These are phyloP conservation scores for Brenthis daphne DNA, from an alignment of 2,888 invertebrate genomes.

Conservation along the genomic window DNA sequence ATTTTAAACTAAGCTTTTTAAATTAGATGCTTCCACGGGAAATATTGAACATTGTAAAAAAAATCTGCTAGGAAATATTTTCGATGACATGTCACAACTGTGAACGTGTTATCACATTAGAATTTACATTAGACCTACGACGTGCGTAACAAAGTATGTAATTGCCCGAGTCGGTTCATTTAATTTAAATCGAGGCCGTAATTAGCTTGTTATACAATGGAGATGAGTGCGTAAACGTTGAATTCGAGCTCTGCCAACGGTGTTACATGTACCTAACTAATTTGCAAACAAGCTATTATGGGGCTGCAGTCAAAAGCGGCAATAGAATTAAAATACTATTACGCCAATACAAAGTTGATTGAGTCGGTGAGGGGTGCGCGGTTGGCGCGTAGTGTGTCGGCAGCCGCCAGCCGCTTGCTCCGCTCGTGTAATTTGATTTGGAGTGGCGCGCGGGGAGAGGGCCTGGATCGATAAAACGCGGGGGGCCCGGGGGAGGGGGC, in stretches of 20 bases:
- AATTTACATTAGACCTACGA: conserved; percentile 4
- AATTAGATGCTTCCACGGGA: not conserved
- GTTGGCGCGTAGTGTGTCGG: conserved; percentile 40
- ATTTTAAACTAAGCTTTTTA: not conserved
- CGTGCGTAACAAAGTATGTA: conserved; percentile 11
- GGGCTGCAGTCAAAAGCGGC: conserved; percentile 70
- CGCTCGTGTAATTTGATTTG: conserved; percentile 80
- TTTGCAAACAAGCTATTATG: conserved; percentile 71
- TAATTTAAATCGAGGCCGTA: conserved; percentile 38
- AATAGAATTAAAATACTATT: conserved; percentile 81
- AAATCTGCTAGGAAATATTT: not conserved
- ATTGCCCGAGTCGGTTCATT: conserved; percentile 38
- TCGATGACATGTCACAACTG: not conserved
- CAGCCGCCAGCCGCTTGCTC: conserved; percentile 47
- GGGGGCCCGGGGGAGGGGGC: conserved; percentile 40
- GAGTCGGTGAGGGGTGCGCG: conserved; percentile 50
- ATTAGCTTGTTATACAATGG: conserved; percentile 37
- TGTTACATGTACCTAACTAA: conserved; percentile 57
- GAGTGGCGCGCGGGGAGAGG: conserved; percentile 65
- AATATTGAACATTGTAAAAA: not conserved
- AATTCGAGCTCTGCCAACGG: conserved; percentile 43
- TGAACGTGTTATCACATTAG: conserved; percentile 5
- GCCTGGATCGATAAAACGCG: conserved; percentile 58
- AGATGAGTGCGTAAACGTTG: conserved; percentile 29
- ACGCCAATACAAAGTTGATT: conserved; percentile 78